These are phyloP conservation scores for Automeris io DNA, from an alignment of 2,888 invertebrate species.

Conservation along the genomic window DNA sequence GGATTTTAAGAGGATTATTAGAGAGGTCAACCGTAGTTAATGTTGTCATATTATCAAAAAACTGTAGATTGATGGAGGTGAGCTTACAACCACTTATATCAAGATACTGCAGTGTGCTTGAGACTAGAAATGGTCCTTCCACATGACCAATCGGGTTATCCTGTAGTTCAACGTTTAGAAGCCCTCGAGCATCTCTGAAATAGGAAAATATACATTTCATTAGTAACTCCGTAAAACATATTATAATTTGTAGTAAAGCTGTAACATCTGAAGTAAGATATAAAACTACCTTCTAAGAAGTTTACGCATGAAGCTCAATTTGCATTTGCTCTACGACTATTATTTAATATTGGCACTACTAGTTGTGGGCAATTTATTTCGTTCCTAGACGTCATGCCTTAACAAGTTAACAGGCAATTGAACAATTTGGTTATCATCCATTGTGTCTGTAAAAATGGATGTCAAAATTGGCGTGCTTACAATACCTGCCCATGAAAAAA, in stretches of 20 bases:
- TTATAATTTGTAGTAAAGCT: not conserved
- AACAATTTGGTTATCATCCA: conserved; percentile 64
- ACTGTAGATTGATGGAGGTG: conserved; percentile 74
- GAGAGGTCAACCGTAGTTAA: conserved; percentile 83
- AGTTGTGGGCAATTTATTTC: conserved; percentile 49
- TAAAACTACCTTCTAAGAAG: not conserved
- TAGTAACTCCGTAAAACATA: not conserved
- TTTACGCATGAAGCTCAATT: conserved; percentile 48
- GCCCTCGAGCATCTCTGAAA: conserved; percentile 81
- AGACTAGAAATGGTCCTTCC: conserved; percentile 80
- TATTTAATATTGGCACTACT: conserved; percentile 66
- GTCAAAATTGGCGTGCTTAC: conserved; percentile 33
- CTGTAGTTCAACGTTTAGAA: conserved; percentile 83
- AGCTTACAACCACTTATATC: conserved; percentile 82
- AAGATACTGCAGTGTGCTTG: conserved; percentile 80
- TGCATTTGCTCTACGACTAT: conserved; percentile 63
- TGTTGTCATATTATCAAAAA: conserved; percentile 81
- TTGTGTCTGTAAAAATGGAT: conserved; percentile 38
- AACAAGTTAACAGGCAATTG: conserved; percentile 63
- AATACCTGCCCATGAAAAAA: conserved; percentile 40
- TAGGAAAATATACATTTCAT: not conserved
- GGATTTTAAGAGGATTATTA: conserved; percentile 77
- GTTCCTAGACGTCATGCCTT: conserved; percentile 35
- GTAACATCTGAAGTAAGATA: not conserved
- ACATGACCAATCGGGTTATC: conserved; percentile 80